phyloP scores from a whole-genome alignment of 1,140 invertebrate genomes.

The Megalopta genalis region DNA sequence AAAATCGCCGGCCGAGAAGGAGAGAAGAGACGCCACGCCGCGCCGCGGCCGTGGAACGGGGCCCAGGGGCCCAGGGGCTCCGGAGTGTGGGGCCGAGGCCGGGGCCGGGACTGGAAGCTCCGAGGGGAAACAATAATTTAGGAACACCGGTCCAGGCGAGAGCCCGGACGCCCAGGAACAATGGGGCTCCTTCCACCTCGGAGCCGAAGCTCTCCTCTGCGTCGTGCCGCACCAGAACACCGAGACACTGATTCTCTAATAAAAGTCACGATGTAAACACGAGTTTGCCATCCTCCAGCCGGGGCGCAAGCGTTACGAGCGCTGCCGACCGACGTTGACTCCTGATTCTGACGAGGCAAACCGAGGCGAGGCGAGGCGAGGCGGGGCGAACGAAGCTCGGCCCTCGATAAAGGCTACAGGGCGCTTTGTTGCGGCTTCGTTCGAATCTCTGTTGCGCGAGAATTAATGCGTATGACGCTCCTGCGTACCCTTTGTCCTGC shows the following conservation, averaged over 20 bases:
- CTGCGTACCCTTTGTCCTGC: not conserved
- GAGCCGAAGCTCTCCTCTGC: conserved; percentile 1
- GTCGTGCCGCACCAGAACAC: conserved; percentile 44
- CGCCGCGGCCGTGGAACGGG: not conserved
- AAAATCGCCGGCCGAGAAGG: conserved; percentile 39
- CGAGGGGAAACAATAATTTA: conserved; percentile 63
- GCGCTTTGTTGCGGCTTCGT: conserved; percentile 25
- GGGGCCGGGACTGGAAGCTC: conserved; percentile 26
- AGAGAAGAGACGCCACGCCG: not conserved
- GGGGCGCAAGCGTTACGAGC: conserved; percentile 19
- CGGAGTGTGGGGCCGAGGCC: not conserved
- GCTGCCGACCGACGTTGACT: conserved; percentile 8
- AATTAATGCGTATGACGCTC: conserved; percentile 20
- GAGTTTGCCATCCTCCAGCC: conserved; percentile 20
- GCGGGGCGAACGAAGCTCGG: too few species aligned
- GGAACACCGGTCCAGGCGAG: conserved; percentile 41
- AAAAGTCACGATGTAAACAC: conserved; percentile 59
- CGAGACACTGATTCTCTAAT: conserved; percentile 60
- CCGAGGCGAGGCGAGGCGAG: too few species aligned
- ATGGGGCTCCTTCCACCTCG: conserved; percentile 28
- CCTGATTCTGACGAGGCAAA: not conserved
- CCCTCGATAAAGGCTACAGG: not conserved
- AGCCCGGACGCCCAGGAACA: conserved; percentile 29
- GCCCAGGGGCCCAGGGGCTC: not conserved
- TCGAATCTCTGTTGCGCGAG: not conserved